Percentiles rank a stretch among this genome's conserved stretches.
Conservation (phyloP, 2,113 vertebrate species). For the Pelusios castaneus region DNA sequence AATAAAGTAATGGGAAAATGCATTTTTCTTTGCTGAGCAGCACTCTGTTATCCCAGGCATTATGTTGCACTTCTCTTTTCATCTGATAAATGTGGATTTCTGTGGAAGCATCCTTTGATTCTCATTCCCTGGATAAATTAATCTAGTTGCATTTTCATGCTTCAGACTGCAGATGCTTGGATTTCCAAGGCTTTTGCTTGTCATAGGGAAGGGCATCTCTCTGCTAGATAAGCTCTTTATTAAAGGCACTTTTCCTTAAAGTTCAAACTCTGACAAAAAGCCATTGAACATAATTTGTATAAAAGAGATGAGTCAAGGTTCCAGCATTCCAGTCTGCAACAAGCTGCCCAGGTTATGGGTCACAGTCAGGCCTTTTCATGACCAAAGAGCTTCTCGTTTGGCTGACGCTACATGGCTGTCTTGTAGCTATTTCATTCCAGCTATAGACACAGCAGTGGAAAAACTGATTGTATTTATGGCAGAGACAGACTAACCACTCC, state of each 20-base stretch:
- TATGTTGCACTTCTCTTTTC: neutral
- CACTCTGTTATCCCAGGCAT: neutral
- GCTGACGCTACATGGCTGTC: neutral
- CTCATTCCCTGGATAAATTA: neutral
- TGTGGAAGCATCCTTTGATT: neutral
- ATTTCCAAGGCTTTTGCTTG: neutral
- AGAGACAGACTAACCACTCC: neutral
- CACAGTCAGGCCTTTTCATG: neutral
- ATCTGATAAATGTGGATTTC: neutral
- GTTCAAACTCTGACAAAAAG: neutral
- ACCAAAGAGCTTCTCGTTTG: neutral
- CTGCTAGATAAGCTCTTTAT: neutral
- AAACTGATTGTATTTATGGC: neutral
- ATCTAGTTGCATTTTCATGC: neutral
- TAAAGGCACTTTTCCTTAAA: neutral
- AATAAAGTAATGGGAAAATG: neutral
- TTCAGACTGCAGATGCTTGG: neutral
- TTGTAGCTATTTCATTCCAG: neutral
- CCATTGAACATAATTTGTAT: neutral
- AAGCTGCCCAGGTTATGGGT: neutral
- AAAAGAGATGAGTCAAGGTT: slow-evolving; percentile 7
- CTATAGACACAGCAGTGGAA: neutral
- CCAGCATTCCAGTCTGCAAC: neutral
- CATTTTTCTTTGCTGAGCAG: neutral
- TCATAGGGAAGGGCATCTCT: neutral